phyloP scores from a whole-genome alignment of 2,888 invertebrate genomes.

The Cristatella mucedo region DNA sequence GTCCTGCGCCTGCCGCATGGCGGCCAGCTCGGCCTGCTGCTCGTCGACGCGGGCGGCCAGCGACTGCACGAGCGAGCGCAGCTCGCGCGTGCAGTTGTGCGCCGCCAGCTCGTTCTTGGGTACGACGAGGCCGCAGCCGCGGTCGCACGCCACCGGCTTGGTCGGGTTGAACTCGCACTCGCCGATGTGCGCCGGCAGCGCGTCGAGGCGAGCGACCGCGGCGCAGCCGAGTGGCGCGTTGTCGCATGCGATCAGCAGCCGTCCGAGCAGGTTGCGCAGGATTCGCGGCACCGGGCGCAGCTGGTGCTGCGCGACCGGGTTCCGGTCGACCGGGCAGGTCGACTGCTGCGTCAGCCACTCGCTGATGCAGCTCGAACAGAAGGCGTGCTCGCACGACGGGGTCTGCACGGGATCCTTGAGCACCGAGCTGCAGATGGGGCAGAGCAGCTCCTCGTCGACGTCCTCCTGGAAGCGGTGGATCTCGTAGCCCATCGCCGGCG shows the following conservation, averaged over 20 bases:
- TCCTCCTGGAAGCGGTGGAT: constrained; percentile 79
- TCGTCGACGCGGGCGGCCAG: constrained; percentile 72
- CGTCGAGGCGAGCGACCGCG: constrained; percentile 66
- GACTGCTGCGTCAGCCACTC: constrained; percentile 87
- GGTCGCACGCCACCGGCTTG: constrained; percentile 75
- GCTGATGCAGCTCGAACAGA: constrained; percentile 75
- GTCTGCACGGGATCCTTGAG: constrained; percentile 90
- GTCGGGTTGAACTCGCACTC: constrained; percentile 90
- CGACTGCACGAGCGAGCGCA: constrained; percentile 63
- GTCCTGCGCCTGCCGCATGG: too few relatives aligned
- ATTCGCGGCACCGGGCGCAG: constrained; percentile 80
- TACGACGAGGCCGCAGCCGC: constrained; percentile 79
- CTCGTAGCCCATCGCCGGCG: constrained; percentile 69
- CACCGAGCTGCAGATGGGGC: constrained; percentile 87
- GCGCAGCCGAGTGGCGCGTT: constrained; percentile 74
- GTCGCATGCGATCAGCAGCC: constrained; percentile 71
- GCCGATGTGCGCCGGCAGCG: constrained; percentile 62
- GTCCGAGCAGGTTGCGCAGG: constrained; percentile 70
- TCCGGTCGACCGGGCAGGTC: constrained; percentile 83
- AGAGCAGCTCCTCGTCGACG: constrained; percentile 89
- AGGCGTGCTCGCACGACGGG: constrained; percentile 86
- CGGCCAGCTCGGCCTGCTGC: constrained; percentile 68
- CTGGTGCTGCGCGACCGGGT: constrained; percentile 69
- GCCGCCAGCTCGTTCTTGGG: constrained; percentile 77
- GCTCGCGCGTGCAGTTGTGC: constrained; percentile 79